Base-by-base conservation (phyloP, 2,888 invertebrate genomes). In the Zaprionus obscuricornis region DNA sequence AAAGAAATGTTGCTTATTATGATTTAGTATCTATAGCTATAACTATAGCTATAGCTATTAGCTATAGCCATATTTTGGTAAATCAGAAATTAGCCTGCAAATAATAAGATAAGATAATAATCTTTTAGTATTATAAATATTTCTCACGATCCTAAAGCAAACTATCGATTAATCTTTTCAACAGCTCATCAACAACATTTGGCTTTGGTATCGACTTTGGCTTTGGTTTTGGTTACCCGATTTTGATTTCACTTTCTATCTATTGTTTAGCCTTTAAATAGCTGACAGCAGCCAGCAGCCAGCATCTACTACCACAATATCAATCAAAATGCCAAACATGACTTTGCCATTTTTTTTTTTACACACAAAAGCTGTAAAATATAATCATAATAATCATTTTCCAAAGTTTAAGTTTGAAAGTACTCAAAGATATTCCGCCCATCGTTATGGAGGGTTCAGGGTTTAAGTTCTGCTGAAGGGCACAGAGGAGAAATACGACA, bases 391-490 rank as follows among this genome's bases (percentile, higher is more conserved):
- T 14, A 50, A 63, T 46, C 29, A 66, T 76, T 59, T 76, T 85
- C 42, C 52, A 64, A 45, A 51, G 34, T 46, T 46, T 11, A 56
- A 34, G n/a, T n/a, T 34, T 16, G 40, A 40, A 45, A 59, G 33
- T 26, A 29, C 31, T 67, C 55, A 11, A 22, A 20, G 10, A n/a
- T 31, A 26, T 26, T 26, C 31, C 55, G 36, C 49, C 45, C 24
- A 36, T 5, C 57, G n/a, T 10, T 10, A 36, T 1, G 5, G 22
- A 47, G 59, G 58, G 66, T 72, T 72, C 64, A 68, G 52, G 45
- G 84, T 67, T 85, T 66, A 78, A 75, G 81, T 81, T 85, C 81
- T 81, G 83, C 68, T 36, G 60, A 63, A 62, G 57, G 63, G 46
- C 52, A 79, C 52, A 57, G 13, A 13, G 36, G 59, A 37, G 26